phyloP scores from a whole-genome alignment of 1,140 invertebrate species.

The Mamestra configurata region DNA sequence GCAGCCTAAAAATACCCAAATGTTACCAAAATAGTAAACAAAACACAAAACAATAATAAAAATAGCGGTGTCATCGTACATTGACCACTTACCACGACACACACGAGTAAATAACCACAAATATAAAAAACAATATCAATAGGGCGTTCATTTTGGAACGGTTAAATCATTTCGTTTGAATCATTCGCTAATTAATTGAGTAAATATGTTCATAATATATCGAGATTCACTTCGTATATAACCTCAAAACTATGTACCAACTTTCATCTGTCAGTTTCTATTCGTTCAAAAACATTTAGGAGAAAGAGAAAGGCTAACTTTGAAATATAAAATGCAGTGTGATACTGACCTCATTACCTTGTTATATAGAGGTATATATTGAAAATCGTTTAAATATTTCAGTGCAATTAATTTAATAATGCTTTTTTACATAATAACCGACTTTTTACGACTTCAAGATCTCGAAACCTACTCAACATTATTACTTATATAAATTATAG shows the following conservation, averaged over 20 bases:
- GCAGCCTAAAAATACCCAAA: conserved; percentile 87
- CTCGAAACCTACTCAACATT: too few species aligned
- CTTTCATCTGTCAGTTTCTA: conserved; percentile 48
- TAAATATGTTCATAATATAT: conserved; percentile 51
- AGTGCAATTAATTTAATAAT: too few species aligned
- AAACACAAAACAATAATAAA: conserved; percentile 72
- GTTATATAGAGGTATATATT: background rate
- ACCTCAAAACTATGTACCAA: conserved; percentile 47
- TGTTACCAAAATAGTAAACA: conserved; percentile 67
- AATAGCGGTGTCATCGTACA: conserved; percentile 48
- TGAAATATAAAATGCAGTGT: conserved; percentile 17
- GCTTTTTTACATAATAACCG: too few species aligned
- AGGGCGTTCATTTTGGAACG: conserved; percentile 75
- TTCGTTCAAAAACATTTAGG: conserved; percentile 42
- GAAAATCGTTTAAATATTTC: too few species aligned
- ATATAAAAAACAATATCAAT: conserved; percentile 76
- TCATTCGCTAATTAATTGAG: conserved; percentile 41
- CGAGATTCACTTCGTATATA: conserved; percentile 40
- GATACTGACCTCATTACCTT: background rate
- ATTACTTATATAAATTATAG: too few species aligned
- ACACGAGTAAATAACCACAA: conserved; percentile 78
- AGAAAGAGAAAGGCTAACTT: conserved; percentile 3
- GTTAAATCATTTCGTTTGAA: conserved; percentile 56
- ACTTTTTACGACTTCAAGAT: too few species aligned
- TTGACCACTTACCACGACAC: conserved; percentile 82